Evolutionary conservation across 2,888 invertebrate genomes (phyloP), one percentile per base, ranked within the genome.

Genomic region (Microchrysa polita): DNA sequence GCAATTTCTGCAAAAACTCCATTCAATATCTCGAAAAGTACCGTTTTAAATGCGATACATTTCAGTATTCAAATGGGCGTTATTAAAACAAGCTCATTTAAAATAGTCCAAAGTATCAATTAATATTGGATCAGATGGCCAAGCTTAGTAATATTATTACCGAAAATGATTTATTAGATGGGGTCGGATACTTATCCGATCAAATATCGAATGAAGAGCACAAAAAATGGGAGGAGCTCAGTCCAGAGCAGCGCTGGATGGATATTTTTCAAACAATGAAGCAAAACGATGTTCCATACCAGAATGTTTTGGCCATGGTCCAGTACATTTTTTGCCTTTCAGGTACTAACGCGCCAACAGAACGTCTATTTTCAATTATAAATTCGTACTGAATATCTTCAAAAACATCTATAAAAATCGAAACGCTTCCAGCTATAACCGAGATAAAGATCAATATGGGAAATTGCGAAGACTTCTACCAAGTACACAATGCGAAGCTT

Each of bases 361-460:
- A 74, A 73, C 55, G 75, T 67, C 67, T 76, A 59, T 76, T 76
- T 73, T 72, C 74, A 23, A 34, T 71, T 34, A 55, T 76, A 60
- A 75, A 76, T 23, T 71, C 74, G 40, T 2, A 52, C 9, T 76
- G 67, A 71, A 75, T 74, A 14, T 59, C 57, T 18, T 73, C 69
- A 57, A 73, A 74, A 76, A 16, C 72, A 5, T 18, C 27, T 5
- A 2, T 34, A 5, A 34, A 34, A 34, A 7, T 34, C 7, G 27
- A 34, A 34, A 34, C 27, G 27, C 7, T 34, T 5, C 27, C 4
- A 5, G 27, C 27, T 5, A 34, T 34, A 7, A 2, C 7, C 4
- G 27, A 34, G 7, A 34, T 34, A 34, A 34, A 34, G 7, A 5
- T 34, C 7, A 34, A 34, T 34, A 34, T 7, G 27, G 27, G 27